These are phyloP conservation scores for Perizoma flavofasciatum DNA, from an alignment of 2,888 invertebrate genomes.

Conservation along the genomic window DNA sequence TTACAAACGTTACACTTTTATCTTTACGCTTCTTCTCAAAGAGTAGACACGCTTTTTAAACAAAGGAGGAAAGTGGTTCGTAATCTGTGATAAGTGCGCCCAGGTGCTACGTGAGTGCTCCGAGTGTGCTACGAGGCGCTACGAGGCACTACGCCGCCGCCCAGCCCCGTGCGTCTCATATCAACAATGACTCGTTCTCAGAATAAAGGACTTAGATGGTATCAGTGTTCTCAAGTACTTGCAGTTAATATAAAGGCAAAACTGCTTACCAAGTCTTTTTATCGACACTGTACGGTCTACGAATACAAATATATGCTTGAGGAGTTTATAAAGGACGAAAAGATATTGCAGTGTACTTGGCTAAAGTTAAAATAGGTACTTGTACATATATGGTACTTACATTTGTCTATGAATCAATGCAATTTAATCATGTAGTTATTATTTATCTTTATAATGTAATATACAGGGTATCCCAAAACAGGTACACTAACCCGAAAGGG, in stretches of 20 bases:
- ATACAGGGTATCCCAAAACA: too few relatives aligned
- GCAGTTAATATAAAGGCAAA: slow-evolving; percentile 7
- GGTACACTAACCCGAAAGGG: too few relatives aligned
- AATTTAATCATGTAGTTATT: too few relatives aligned
- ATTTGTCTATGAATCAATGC: not conserved
- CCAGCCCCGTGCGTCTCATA: not conserved
- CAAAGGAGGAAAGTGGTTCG: slow-evolving; percentile 53
- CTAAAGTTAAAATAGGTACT: slow-evolving; percentile 2
- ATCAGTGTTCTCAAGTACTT: slow-evolving; percentile 6
- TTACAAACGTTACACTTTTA: slow-evolving; percentile 8
- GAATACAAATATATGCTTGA: slow-evolving; percentile 14
- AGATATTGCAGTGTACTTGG: slow-evolving; percentile 9
- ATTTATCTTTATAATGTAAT: too few relatives aligned
- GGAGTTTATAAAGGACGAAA: slow-evolving; percentile 14
- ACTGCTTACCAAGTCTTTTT: slow-evolving; percentile 7
- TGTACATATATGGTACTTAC: not conserved
- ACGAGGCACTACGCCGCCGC: slow-evolving; percentile 12
- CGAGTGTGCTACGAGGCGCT: slow-evolving; percentile 41
- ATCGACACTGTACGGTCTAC: not conserved
- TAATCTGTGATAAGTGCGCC: slow-evolving; percentile 63
- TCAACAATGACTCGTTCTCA: slow-evolving; percentile 14
- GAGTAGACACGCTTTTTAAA: slow-evolving; percentile 52
- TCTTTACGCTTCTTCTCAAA: slow-evolving; percentile 5
- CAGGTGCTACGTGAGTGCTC: slow-evolving; percentile 65
- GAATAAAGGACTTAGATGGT: slow-evolving; percentile 1